These are phyloP conservation scores for Margaritifera margaritifera DNA, from an alignment of 2,888 invertebrate genomes.

Conservation along the genomic window DNA sequence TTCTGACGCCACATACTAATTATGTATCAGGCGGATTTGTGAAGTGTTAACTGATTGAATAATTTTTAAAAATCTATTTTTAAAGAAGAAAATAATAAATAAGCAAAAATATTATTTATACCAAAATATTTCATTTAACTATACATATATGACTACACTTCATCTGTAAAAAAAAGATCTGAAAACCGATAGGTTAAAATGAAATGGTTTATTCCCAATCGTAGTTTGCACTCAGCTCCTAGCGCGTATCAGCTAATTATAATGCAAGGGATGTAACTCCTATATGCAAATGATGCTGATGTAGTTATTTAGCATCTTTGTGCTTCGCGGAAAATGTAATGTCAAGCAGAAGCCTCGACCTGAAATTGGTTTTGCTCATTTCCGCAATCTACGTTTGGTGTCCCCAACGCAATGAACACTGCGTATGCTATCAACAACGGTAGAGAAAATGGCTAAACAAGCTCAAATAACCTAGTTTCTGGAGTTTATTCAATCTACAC, in stretches of 20 bases:
- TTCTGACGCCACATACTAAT: too few species aligned
- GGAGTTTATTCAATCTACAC: conserved; percentile 13
- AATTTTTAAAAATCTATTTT: too few species aligned
- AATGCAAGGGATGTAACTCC: too few species aligned
- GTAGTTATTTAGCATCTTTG: conserved; percentile 36
- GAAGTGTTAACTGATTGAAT: too few species aligned
- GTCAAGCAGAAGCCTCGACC: conserved; percentile 46
- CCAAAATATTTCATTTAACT: too few species aligned
- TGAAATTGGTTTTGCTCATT: conserved; percentile 51
- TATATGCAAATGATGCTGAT: conserved; percentile 17
- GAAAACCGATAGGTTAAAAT: too few species aligned
- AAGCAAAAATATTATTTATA: too few species aligned
- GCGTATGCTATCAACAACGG: conserved; percentile 16
- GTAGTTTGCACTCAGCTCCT: neutral
- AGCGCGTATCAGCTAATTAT: neutral
- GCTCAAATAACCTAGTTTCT: conserved; percentile 18
- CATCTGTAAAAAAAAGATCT: too few species aligned
- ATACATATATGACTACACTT: too few species aligned
- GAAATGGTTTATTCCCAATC: too few species aligned
- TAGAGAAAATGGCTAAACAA: conserved; percentile 33
- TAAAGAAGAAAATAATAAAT: too few species aligned
- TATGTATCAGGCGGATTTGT: too few species aligned
- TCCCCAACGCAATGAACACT: conserved; percentile 6
- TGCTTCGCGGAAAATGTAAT: conserved; percentile 51
- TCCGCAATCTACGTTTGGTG: conserved; percentile 39